Evolutionary conservation across 2,888 invertebrate genomes (phyloP).

Genomic region (Blastobasis adustella): DNA sequence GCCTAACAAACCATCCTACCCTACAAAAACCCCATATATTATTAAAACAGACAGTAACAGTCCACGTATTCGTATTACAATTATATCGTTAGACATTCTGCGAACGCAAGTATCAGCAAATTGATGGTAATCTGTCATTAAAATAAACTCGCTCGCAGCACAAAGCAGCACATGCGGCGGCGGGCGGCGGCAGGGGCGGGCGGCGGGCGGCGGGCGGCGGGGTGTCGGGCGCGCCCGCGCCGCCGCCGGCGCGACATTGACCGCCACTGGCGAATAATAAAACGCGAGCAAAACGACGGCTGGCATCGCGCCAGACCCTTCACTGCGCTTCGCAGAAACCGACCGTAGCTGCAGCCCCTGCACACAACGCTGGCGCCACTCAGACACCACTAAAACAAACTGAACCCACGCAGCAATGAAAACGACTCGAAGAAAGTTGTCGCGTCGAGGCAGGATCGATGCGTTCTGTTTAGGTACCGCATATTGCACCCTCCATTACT

Average conservation of each 20-base stretch:
- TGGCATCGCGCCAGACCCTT: conserved; percentile 67
- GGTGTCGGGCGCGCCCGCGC: conserved; percentile 66
- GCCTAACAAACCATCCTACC: too few relatives aligned
- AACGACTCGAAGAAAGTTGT: conserved; percentile 6
- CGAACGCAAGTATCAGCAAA: neutral
- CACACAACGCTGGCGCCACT: conserved; percentile 3
- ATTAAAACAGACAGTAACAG: too few relatives aligned
- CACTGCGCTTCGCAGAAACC: conserved; percentile 38
- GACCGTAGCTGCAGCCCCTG: neutral
- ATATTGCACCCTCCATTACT: conserved; percentile 31
- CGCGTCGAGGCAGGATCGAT: conserved; percentile 27
- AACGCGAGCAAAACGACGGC: conserved; percentile 55
- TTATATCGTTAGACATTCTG: too few relatives aligned
- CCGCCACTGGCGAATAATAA: conserved; percentile 70
- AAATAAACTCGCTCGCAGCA: conserved; percentile 38
- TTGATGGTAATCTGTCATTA: conserved; percentile 16
- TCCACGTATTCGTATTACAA: too few relatives aligned
- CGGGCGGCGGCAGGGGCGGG: conserved; percentile 41
- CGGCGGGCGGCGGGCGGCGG: conserved; percentile 60
- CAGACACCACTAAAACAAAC: conserved; percentile 2
- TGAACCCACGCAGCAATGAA: conserved; percentile 25
- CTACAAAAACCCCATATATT: too few relatives aligned
- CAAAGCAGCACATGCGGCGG: conserved; percentile 52
- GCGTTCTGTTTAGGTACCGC: conserved; percentile 30
- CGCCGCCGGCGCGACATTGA: conserved; percentile 67